phyloP scores from a whole-genome alignment of 2,113 vertebrate genomes.

The Nothoprocta perdicaria region DNA sequence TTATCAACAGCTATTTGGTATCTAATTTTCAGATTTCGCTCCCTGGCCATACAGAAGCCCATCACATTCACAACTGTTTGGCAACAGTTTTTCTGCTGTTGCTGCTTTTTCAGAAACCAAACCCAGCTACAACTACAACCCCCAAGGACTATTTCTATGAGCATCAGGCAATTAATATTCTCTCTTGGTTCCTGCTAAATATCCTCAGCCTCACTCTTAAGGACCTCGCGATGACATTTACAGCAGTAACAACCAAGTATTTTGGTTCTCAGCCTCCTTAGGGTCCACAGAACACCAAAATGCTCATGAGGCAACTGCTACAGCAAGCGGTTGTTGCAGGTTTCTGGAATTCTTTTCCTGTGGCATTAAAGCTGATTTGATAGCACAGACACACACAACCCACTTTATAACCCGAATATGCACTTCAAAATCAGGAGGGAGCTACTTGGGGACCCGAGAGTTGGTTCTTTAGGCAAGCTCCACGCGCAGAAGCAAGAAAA shows the following conservation, averaged over 20 bases:
- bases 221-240: rapidly evolving
- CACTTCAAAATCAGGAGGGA: not conserved
- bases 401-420: not conserved
- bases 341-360: not conserved
- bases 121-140: not conserved
- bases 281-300: not conserved
- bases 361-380: not conserved
- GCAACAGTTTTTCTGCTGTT: conserved; percentile 17
- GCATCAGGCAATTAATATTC: not conserved
- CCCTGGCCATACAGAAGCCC: conserved; percentile 28
- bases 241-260: not conserved
- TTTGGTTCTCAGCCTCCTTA: too few relatives aligned
- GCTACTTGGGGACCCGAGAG: not conserved
- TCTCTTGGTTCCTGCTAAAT: not conserved
- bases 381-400: not conserved
- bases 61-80: not conserved
- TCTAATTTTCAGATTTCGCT: conserved; percentile 61
- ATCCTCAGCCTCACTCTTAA: not conserved
- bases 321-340: too few relatives aligned
- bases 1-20: conserved; percentile 72
- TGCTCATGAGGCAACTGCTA: not conserved
- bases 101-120: conserved; percentile 29
- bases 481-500: not conserved
- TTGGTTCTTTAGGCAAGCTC: not conserved
- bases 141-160: not conserved